These are phyloP conservation scores for Hetaerina titia DNA, from an alignment of 2,888 invertebrate genomes.

Conservation along the genomic window DNA sequence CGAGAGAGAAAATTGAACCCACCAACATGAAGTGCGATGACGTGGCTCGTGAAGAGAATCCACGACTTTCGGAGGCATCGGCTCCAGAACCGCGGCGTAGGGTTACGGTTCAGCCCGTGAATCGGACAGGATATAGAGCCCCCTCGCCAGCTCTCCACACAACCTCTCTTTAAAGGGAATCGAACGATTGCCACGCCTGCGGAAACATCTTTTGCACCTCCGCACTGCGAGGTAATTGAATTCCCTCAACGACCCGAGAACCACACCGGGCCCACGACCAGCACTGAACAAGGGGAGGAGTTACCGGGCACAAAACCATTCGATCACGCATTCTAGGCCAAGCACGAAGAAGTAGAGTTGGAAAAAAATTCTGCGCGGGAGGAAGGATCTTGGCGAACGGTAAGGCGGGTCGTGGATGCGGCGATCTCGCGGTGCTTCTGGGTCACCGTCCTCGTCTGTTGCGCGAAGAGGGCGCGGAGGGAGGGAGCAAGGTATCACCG, in stretches of 20 bases:
- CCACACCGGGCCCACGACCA: too few species aligned
- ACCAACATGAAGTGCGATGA: too few species aligned
- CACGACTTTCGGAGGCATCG: too few species aligned
- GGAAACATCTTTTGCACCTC: too few species aligned
- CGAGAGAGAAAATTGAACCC: too few species aligned
- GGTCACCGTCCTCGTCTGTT: neutral
- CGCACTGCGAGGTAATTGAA: neutral
- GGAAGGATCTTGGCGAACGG: neutral
- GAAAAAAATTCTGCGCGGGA: neutral
- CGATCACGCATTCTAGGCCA: slow-evolving; percentile 43
- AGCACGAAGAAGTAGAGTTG: neutral
- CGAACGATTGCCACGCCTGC: too few species aligned
- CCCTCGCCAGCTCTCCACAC: too few species aligned
- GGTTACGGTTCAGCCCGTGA: too few species aligned
- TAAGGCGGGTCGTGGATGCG: neutral
- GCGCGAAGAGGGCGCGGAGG: neutral
- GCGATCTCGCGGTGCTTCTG: slow-evolving; percentile 25
- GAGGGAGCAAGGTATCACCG: neutral
- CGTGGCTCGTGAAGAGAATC: too few species aligned
- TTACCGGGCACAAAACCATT: neutral
- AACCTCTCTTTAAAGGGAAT: too few species aligned
- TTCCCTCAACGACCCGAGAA: neutral
- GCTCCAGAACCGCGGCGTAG: too few species aligned
- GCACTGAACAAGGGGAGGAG: neutral
- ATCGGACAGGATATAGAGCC: too few species aligned